Evolutionary conservation across 2,113 vertebrate species (phyloP).

Genomic region (Verasper variegatus): DNA sequence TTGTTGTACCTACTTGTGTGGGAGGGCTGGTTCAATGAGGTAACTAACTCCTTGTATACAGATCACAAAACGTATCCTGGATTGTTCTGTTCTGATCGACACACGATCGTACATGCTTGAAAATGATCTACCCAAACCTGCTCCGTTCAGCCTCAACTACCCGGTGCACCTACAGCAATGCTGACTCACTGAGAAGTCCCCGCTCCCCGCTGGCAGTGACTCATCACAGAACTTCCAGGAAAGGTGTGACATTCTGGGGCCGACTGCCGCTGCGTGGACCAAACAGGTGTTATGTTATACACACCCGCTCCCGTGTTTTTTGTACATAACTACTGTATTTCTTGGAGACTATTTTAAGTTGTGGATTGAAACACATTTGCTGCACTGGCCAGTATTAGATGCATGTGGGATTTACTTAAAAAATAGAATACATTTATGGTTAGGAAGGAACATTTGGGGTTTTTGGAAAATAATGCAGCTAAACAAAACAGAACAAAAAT

Average conservation of each 20-base stretch:
- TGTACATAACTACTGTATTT: too few species aligned
- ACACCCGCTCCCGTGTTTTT: too few species aligned
- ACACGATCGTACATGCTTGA: background rate
- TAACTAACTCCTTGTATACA: background rate
- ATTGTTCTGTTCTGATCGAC: background rate
- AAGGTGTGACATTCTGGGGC: constrained; percentile 52
- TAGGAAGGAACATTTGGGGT: too few species aligned
- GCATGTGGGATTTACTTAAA: too few species aligned
- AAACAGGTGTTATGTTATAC: too few species aligned
- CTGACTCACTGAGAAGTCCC: constrained; percentile 62
- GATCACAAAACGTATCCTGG: background rate
- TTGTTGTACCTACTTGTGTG: background rate
- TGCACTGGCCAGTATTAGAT: too few species aligned
- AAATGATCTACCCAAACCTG: constrained; percentile 11
- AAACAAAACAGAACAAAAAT: too few species aligned
- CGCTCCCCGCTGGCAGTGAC: constrained; percentile 33
- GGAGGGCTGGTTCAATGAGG: background rate
- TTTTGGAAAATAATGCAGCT: too few species aligned
- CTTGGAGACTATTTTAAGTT: too few species aligned
- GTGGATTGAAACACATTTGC: too few species aligned
- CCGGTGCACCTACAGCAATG: background rate
- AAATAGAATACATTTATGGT: too few species aligned
- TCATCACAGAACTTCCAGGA: constrained; percentile 44
- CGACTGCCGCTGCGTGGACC: constrained; percentile 4
- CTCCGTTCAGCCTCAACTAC: constrained; percentile 2